Base-by-base conservation (phyloP, 2,113 vertebrate species). In the Clinocottus analis region DNA sequence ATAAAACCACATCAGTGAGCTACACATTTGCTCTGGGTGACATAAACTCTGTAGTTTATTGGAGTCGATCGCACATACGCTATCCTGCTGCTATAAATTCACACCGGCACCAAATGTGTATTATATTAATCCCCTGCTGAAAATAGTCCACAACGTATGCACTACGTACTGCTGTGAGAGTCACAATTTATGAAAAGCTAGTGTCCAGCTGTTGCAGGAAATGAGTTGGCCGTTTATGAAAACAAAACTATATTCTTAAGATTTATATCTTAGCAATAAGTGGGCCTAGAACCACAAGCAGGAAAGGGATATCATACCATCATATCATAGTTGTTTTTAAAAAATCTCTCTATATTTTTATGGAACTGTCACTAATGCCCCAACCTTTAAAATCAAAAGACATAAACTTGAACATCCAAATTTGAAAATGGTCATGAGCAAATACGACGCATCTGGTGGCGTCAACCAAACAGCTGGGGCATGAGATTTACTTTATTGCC, bases 401-500 rank as follows among this genome's bases (percentile, higher is more conserved):
- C 39, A 71, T 21, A 43, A 72, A 35, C 71, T 43, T 72, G 6
- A 63, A 35, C 16, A 17, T 45, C 43, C 25, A 55, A 9, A 23
- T 71, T 61, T 56, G 17, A 64, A 63, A 58, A 11, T n/a, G 23
- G 11, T 37, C 2, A 65, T 23, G 58, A 37, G 39, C 6, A 66
- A 51, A 55, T 14, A 41, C 17, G 14, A 19, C 59, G 49, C 66
- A 55, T 67, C 17, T 62, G 41, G 29, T 0, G 1, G 64, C 19
- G 67, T 19, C 27, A 45, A 17, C 13, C 25, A 63, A 47, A 76
- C 71, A 86, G 39, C 51, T 80, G 75, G 49, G 67, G 27, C 33
- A 11, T 14, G 1, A 41, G 23, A 60, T 66, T 66, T 19, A 33
- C 37, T 72, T 58, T 25, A 39, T 45, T 63, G 63, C 49, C 11